phyloP scores from a whole-genome alignment of 2,113 vertebrate species.

The Corynorhinus townsendii region DNA sequence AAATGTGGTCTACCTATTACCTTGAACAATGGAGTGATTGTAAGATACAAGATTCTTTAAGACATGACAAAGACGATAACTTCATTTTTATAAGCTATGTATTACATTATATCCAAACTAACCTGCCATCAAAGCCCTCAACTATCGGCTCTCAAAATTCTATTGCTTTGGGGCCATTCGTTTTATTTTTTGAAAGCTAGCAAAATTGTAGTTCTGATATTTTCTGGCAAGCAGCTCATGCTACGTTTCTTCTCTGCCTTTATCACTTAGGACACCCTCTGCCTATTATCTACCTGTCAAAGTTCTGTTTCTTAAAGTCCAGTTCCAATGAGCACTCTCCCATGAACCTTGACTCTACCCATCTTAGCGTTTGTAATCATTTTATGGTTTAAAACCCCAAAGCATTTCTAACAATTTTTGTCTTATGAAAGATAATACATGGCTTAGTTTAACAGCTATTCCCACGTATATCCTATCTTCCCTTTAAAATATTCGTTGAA shows the following conservation, averaged over 20 bases:
- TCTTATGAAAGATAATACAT: neutral
- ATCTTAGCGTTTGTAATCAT: neutral
- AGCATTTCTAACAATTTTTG: neutral
- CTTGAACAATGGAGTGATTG: neutral
- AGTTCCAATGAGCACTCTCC: neutral
- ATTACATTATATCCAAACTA: neutral
- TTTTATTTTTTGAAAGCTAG: neutral
- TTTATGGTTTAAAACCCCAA: neutral
- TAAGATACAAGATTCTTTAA: neutral
- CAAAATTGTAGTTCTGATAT: neutral
- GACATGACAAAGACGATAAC: neutral
- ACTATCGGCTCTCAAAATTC: neutral
- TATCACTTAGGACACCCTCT: neutral
- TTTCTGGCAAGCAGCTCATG: neutral
- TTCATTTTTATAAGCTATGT: neutral
- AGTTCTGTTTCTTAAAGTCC: neutral
- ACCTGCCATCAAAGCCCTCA: neutral
- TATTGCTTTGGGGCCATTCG: neutral
- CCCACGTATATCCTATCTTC: neutral
- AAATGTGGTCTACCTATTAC: neutral
- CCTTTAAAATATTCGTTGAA: neutral
- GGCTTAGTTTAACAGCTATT: neutral
- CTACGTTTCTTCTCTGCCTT: neutral
- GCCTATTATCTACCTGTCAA: neutral
- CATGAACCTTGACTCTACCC: neutral